Evolutionary conservation across 2,797 vertebrate species (phyloP), one percentile per base, ranked within the genome.

Genomic region (Brotula barbata): DNA sequence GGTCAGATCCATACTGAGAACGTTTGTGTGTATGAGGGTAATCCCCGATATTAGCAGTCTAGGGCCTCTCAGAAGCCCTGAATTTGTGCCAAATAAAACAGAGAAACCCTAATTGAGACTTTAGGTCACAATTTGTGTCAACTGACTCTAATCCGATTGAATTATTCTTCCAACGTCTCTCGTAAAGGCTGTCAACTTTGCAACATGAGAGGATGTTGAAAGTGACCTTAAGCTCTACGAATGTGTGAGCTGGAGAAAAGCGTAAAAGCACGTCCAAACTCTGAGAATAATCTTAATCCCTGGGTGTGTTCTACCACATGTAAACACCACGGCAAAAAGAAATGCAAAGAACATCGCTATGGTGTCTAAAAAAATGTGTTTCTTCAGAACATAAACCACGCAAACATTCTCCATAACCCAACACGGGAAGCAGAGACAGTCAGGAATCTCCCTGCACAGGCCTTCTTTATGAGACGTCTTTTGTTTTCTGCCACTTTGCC

Each of bases 371-470:
- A 68, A 80, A 65, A 73, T 65, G n/a, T 36, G 13, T 55, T 58
- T 53, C 56, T 65, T 50, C 42, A 53, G 69, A 47, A 62, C 2
- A 3, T 51, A 62, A 57, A 80, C 72, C 68, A 70, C 58, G 6
- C 33, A 69, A 44, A 68, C 69, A 71, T 80, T 82, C 64, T 68
- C 68, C 43, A 54, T 69, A 78, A 67, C 31, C 64, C 31, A 80
- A 54, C 23, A 28, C 14, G 46, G 56, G 48, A 60, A 36, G 37
- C 65, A 56, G 43, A 66, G 48, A 63, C 46, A 1, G 58, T 56
- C 75, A 58, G 78, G 78, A 87, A 80, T 82, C 68, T 78, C 80
- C 76, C 72, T 58, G 36, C 61, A 61, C 56, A 58, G 25, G 11
- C 39, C 20, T n/a, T n/a, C n/a, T 47, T 45, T 33, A 67, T 16